A percentile compares a stretch with the other conserved stretches of the same genome.
phyloP scores from a whole-genome alignment of 2,888 invertebrate species.

The Sympetrum striolatum region DNA sequence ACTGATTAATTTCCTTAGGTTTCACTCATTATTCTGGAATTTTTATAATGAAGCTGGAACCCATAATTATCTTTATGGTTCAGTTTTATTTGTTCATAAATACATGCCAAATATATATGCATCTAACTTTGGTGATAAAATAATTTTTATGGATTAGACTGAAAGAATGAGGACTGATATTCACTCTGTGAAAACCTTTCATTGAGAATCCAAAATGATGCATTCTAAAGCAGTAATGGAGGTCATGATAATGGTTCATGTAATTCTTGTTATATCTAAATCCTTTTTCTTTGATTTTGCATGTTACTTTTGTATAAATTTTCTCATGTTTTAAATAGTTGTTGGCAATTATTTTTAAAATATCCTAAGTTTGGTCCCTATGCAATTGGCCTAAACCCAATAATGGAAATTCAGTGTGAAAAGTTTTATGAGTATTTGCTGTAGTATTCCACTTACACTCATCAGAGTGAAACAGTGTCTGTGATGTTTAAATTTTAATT shows the following conservation, averaged over 20 bases:
- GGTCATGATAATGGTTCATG: not conserved
- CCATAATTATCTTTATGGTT: no score
- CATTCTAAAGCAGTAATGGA: no score
- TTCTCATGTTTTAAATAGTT: not conserved
- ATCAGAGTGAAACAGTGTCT: slow-evolving; percentile 31
- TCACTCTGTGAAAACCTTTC: no score
- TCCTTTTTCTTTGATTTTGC: not conserved
- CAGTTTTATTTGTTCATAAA: no score
- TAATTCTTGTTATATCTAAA: not conserved
- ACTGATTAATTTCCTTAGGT: no score
- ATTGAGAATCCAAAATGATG: no score
- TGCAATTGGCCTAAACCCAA: slow-evolving; percentile 8
- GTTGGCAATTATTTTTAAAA: not conserved
- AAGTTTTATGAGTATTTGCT: slow-evolving; percentile 32
- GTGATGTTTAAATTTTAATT: slow-evolving; percentile 31
- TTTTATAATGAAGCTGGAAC: no score
- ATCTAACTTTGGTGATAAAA: no score
- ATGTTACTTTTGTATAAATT: not conserved
- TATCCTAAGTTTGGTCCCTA: not conserved
- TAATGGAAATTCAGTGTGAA: not conserved
- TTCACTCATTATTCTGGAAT: no score
- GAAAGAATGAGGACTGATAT: no score
- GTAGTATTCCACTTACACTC: slow-evolving; percentile 24
- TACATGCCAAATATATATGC: no score
- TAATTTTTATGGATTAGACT: no score